Percentiles rank a stretch among this genome's conserved stretches.
Evolutionary conservation across 2,888 invertebrate species (phyloP).

Genomic region (Chloroclystis v-ata): DNA sequence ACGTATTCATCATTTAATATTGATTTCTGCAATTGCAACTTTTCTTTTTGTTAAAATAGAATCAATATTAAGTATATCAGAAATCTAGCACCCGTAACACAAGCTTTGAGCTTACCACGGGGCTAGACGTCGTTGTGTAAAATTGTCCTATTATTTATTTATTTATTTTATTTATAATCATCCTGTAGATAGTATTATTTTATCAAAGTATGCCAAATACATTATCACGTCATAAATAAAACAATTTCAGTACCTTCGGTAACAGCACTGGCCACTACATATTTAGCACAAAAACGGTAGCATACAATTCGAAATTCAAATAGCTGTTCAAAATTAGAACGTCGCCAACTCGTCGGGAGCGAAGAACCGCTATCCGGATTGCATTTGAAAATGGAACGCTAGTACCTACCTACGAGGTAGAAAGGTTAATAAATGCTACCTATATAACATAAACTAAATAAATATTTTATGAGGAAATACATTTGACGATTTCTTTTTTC

Average conservation of each 20-base stretch:
- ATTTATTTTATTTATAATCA: not conserved
- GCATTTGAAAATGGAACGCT: not conserved
- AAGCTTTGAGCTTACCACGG: no score
- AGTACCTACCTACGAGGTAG: not conserved
- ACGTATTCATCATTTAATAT: no score
- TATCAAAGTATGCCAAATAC: not conserved
- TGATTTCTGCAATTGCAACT: no score
- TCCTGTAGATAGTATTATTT: not conserved
- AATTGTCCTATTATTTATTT: no score
- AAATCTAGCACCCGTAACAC: no score
- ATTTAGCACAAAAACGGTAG: slow-evolving; percentile 22
- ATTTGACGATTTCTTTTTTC: no score
- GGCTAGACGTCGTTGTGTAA: no score
- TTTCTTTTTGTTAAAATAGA: no score
- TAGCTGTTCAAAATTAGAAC: slow-evolving; percentile 26
- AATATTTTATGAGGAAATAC: no score
- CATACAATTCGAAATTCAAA: slow-evolving; percentile 23
- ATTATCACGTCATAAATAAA: slow-evolving; percentile 1
- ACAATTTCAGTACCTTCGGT: slow-evolving; percentile 1
- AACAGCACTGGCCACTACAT: slow-evolving; percentile 19
- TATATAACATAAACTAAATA: no score
- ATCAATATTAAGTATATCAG: no score
- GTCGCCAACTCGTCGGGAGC: slow-evolving; percentile 16
- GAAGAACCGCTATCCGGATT: slow-evolving; percentile 7
- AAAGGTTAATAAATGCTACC: not conserved